These are phyloP conservation scores for Agapornis canus DNA, from an alignment of 2,797 vertebrate species.

Conservation along the genomic window DNA sequence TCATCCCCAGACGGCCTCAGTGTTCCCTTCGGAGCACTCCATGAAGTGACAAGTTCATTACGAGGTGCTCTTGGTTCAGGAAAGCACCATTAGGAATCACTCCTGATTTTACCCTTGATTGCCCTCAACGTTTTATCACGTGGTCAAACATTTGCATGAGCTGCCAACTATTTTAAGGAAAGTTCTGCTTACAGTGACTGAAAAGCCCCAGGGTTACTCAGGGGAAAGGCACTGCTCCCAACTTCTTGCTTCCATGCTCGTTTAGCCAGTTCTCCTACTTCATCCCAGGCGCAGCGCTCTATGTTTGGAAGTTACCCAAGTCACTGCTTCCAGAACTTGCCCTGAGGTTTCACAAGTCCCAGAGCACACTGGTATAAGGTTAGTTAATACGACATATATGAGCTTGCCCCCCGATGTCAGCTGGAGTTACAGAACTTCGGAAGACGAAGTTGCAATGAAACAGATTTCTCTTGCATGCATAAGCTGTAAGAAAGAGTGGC, in stretches of 20 bases:
- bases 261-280: slow-evolving; percentile 57
- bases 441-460: neutral
- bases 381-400: neutral
- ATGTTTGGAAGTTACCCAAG: slow-evolving; percentile 26
- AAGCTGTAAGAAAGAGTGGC: neutral
- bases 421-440: neutral
- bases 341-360: neutral
- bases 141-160: neutral
- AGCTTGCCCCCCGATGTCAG: neutral
- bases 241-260: slow-evolving; percentile 33
- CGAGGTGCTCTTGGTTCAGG: neutral
- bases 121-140: neutral
- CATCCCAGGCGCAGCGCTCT: neutral
- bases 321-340: slow-evolving; percentile 25
- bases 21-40: neutral
- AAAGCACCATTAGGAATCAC: neutral
- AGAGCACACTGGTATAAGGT: neutral
- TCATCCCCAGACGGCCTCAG: neutral
- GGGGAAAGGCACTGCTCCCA: neutral
- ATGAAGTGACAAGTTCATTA: neutral
- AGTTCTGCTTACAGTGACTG: slow-evolving; percentile 17
- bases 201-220: slow-evolving; percentile 10
- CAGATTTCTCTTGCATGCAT: neutral
- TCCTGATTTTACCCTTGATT: neutral
- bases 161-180: slow-evolving; percentile 20